Percentiles rank a stretch among this genome's conserved stretches.
Conservation (phyloP, 2,888 invertebrate species). For the Sinelater perroti region DNA sequence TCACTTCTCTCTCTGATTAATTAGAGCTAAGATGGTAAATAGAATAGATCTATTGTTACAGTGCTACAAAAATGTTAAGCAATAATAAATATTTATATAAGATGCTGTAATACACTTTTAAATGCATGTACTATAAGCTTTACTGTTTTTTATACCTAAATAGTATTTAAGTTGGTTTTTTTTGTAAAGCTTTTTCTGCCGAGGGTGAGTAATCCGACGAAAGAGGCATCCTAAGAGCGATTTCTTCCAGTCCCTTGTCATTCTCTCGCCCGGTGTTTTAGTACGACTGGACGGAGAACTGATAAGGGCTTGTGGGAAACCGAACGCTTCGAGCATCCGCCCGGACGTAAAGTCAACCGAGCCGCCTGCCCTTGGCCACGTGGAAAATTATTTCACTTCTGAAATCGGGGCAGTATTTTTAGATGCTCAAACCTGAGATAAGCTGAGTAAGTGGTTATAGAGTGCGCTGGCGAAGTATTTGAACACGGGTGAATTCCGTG, state of each 20-base stretch:
- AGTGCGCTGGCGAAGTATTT: constrained; percentile 10
- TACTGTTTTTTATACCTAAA: too few relatives aligned
- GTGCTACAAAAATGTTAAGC: too few relatives aligned
- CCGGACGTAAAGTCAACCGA: constrained; percentile 20
- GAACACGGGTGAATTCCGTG: constrained; percentile 21
- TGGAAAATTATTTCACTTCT: constrained; percentile 22
- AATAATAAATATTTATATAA: too few relatives aligned
- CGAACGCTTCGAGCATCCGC: constrained; percentile 59
- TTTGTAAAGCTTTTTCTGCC: too few relatives aligned
- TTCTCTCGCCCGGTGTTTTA: constrained; percentile 90
- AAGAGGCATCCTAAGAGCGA: constrained; percentile 41
- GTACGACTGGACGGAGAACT: constrained; percentile 97
- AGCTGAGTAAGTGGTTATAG: constrained; percentile 23
- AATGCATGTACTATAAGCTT: too few relatives aligned
- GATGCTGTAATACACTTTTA: too few relatives aligned
- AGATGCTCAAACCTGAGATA: constrained; percentile 28
- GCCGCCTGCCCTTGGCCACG: constrained; percentile 29
- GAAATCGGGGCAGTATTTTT: constrained; percentile 26
- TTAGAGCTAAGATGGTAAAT: too few relatives aligned
- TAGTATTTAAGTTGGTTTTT: too few relatives aligned
- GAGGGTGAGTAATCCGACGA: too few relatives aligned
- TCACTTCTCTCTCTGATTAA: too few relatives aligned
- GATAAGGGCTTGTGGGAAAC: constrained; percentile 91
- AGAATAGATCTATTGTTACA: too few relatives aligned
- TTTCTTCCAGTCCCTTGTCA: constrained; percentile 84